Evolutionary conservation across 1,140 invertebrate species (phyloP).

Genomic region (Microvelia longipes): DNA sequence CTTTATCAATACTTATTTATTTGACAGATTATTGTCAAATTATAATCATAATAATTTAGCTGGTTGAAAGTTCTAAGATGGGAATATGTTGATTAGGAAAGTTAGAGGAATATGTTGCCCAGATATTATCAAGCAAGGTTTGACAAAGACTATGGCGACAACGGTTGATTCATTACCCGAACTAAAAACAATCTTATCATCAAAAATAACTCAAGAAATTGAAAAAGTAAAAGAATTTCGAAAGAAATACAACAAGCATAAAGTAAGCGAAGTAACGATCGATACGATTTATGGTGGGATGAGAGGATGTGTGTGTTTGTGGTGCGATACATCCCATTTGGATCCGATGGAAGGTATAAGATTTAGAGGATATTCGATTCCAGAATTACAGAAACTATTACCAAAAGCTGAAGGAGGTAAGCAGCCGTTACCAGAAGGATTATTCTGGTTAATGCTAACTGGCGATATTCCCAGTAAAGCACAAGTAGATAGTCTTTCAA

Average conservation of each 20-base stretch:
- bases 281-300: slow-evolving; percentile 97
- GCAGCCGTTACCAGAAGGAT: slow-evolving; percentile 83
- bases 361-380: slow-evolving; percentile 87
- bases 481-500: slow-evolving; percentile 65
- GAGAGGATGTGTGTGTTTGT: slow-evolving; percentile 84
- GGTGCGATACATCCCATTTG: slow-evolving; percentile 87
- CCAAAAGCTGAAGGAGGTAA: slow-evolving; percentile 70
- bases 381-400: slow-evolving; percentile 77
- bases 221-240: slow-evolving; percentile 79
- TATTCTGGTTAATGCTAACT: slow-evolving; percentile 88
- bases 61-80: too few species aligned
- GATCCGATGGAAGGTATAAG: slow-evolving; percentile 89
- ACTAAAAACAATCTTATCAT: not conserved
- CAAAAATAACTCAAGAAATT: not conserved
- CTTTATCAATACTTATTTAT: too few species aligned
- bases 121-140: too few species aligned
- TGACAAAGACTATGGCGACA: too few species aligned
- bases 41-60: too few species aligned
- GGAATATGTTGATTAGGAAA: too few species aligned
- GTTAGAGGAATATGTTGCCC: too few species aligned
- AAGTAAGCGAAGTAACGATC: slow-evolving; percentile 87
- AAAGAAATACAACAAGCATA: slow-evolving; percentile 65
- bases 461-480: slow-evolving; percentile 74
- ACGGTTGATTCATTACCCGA: not conserved
- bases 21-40: too few species aligned